Percentiles rank a stretch among this genome's conserved stretches.
Conservation (phyloP, 2,113 vertebrate species). For the Oxyruncus cristatus region DNA sequence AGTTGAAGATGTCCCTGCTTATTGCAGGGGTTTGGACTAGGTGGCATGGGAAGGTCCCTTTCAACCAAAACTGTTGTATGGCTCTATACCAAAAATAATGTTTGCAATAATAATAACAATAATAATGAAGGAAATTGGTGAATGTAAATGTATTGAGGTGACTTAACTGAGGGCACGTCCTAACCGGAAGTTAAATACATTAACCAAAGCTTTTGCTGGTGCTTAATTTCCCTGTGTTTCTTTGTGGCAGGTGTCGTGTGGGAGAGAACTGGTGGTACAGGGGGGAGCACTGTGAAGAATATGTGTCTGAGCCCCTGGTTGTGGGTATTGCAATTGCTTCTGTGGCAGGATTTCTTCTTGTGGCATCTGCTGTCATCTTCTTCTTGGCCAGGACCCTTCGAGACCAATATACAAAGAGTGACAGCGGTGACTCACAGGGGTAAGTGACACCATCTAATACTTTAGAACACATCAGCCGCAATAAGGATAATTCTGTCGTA, state of each 20-base stretch:
- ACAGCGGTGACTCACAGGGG: constrained; percentile 79
- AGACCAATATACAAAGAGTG: constrained; percentile 80
- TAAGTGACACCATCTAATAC: constrained; percentile 57
- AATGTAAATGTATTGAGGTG: background rate
- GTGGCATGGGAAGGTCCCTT: background rate
- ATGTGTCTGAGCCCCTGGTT: constrained; percentile 88
- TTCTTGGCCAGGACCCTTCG: constrained; percentile 83
- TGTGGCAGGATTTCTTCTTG: constrained; percentile 83
- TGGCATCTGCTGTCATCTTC: constrained; percentile 81
- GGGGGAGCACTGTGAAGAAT: constrained; percentile 92
- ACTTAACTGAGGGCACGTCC: background rate
- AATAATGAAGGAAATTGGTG: background rate
- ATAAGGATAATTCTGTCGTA: background rate
- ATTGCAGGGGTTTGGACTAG: background rate
- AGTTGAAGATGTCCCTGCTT: background rate
- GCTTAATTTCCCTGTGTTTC: background rate
- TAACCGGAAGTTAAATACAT: background rate
- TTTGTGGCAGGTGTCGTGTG: constrained; percentile 82
- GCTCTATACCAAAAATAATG: background rate
- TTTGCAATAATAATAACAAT: background rate
- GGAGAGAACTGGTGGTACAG: constrained; percentile 96
- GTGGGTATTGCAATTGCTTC: constrained; percentile 87
- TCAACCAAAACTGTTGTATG: background rate
- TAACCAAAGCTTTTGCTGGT: background rate
- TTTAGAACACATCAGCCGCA: background rate